Conservation (phyloP, 1,140 invertebrate genomes). For the Penaeus japonicus region DNA sequence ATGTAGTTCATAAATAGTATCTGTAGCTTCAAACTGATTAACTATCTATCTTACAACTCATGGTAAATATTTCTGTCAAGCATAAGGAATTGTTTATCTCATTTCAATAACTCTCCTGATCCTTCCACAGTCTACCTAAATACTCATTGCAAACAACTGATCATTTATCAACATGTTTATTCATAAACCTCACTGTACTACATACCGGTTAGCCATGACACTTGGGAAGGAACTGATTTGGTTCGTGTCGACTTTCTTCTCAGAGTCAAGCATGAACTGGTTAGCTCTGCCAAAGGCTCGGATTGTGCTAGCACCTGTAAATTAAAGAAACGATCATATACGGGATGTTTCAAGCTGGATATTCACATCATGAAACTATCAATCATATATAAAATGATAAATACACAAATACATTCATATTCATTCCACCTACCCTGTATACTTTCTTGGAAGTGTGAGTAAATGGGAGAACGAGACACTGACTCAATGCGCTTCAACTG, state of each 20-base stretch:
- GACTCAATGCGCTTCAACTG: conserved; percentile 96
- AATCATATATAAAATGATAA: neutral
- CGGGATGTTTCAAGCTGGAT: no score
- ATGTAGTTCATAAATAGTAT: no score
- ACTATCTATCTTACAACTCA: no score
- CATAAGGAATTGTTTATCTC: no score
- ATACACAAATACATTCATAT: neutral
- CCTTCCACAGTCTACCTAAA: no score
- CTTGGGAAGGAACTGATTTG: conserved; percentile 66
- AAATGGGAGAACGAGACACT: conserved; percentile 95
- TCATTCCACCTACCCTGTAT: conserved; percentile 71
- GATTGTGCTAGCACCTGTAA: conserved; percentile 68
- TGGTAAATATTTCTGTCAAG: no score
- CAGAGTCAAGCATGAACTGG: conserved; percentile 67
- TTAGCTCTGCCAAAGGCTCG: conserved; percentile 67
- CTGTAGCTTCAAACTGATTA: no score
- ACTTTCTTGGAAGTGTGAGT: conserved; percentile 97
- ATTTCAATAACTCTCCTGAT: no score
- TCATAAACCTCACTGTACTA: neutral
- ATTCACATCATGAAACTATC: neutral
- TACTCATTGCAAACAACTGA: no score
- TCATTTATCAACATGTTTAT: neutral
- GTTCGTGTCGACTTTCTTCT: conserved; percentile 68
- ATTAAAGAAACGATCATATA: neutral
- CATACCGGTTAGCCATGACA: conserved; percentile 66